A percentile compares a stretch with the other conserved stretches of the same genome.
Conservation (phyloP, 2,113 vertebrate species). For the Hippoglossus stenolepis region DNA sequence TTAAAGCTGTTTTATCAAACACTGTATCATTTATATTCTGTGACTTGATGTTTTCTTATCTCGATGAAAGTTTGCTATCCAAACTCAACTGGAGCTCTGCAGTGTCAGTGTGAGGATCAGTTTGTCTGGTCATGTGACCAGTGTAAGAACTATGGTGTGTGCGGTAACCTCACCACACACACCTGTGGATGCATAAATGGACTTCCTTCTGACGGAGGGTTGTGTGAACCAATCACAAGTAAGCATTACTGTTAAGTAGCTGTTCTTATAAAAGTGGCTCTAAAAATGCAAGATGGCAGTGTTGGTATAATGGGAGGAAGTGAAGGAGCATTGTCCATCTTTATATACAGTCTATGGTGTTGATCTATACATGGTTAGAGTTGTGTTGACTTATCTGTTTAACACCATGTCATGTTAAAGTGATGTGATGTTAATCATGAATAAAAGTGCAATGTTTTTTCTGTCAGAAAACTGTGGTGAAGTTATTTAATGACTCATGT, state of each 20-base stretch:
- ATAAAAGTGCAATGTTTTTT: neutral
- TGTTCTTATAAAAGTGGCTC: neutral
- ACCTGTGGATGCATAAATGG: slow-evolving; percentile 63
- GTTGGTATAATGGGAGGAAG: too few species aligned
- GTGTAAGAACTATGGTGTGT: slow-evolving; percentile 34
- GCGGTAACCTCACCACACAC: slow-evolving; percentile 18
- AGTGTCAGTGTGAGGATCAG: slow-evolving; percentile 62
- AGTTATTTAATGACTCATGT: neutral
- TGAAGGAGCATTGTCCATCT: too few species aligned
- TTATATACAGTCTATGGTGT: neutral
- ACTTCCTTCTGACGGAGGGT: slow-evolving; percentile 37
- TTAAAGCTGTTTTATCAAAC: neutral
- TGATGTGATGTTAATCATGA: neutral
- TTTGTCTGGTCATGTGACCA: slow-evolving; percentile 56
- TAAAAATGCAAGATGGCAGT: too few species aligned
- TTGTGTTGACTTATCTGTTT: neutral
- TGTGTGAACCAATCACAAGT: slow-evolving; percentile 58
- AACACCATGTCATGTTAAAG: neutral
- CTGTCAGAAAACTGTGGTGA: neutral
- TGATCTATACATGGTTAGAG: neutral
- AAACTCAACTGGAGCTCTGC: neutral
- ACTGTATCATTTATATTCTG: neutral
- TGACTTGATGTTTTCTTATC: neutral
- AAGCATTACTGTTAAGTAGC: neutral
- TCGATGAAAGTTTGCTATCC: slow-evolving; percentile 51